Evolutionary conservation across 1,140 invertebrate genomes (phyloP).

Genomic region (Galleria mellonella): DNA sequence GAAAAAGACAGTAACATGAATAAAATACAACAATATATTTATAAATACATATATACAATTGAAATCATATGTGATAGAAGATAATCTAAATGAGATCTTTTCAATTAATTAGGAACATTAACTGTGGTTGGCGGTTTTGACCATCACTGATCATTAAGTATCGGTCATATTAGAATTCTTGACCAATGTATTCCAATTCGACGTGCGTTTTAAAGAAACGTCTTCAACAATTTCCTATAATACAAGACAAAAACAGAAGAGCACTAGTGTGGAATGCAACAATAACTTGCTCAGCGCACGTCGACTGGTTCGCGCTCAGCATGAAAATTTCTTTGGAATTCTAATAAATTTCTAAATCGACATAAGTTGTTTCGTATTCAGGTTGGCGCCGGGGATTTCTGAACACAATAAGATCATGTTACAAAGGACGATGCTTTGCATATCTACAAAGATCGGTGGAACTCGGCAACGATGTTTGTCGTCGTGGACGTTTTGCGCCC

Average conservation of each 20-base stretch:
- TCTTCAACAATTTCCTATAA: conserved; percentile 28
- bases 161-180: too few relatives aligned
- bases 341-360: conserved; percentile 71
- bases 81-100: neutral
- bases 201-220: too few relatives aligned
- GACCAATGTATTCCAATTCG: too few relatives aligned
- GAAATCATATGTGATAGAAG: neutral
- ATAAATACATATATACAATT: neutral
- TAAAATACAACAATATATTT: neutral
- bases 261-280: conserved; percentile 21
- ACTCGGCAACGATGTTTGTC: conserved; percentile 24
- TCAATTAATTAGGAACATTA: neutral
- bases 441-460: conserved; percentile 38
- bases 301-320: conserved; percentile 31
- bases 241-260: neutral
- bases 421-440: conserved; percentile 53
- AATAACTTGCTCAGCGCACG: conserved; percentile 33
- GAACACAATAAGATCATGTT: conserved; percentile 63
- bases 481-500: conserved; percentile 33
- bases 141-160: neutral
- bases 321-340: conserved; percentile 51
- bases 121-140: neutral
- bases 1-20: neutral
- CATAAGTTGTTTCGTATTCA: conserved; percentile 60
- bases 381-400: conserved; percentile 35